These are phyloP conservation scores for Acronicta leporina DNA, from an alignment of 2,888 invertebrate genomes.

Conservation along the genomic window DNA sequence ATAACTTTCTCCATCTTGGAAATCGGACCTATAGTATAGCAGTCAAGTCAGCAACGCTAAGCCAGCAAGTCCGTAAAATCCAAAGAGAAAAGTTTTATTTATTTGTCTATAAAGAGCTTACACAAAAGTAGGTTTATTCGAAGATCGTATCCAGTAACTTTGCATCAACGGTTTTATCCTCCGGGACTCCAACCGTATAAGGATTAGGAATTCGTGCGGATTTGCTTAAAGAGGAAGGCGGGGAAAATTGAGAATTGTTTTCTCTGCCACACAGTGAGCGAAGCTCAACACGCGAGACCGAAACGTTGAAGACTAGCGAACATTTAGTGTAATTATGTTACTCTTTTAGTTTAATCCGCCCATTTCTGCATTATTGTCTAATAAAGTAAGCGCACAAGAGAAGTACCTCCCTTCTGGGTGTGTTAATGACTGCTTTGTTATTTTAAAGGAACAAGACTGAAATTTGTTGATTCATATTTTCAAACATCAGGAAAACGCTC, in stretches of 20 bases:
- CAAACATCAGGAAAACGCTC: too few species aligned
- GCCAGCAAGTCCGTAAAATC: not conserved
- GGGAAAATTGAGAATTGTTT: constrained; percentile 84
- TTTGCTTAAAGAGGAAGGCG: constrained; percentile 81
- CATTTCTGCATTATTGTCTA: constrained; percentile 42
- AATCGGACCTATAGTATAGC: not conserved
- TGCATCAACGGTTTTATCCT: constrained; percentile 71
- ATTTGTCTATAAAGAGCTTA: constrained; percentile 22
- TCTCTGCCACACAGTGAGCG: constrained; percentile 75
- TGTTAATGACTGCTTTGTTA: constrained; percentile 6
- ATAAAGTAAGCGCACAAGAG: constrained; percentile 16
- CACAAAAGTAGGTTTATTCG: constrained; percentile 37
- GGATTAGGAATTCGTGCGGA: constrained; percentile 83
- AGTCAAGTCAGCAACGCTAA: not conserved
- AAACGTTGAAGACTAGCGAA: constrained; percentile 67
- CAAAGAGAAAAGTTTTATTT: constrained; percentile 25
- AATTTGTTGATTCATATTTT: not conserved
- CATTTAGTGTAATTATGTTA: constrained; percentile 68
- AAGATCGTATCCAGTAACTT: constrained; percentile 65
- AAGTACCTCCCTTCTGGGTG: constrained; percentile 16
- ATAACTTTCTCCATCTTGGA: not conserved
- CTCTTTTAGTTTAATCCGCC: constrained; percentile 58
- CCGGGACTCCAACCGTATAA: constrained; percentile 75
- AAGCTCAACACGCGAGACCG: constrained; percentile 66
- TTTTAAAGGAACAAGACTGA: not conserved